A percentile compares a stretch with the other conserved stretches of the same genome.
phyloP scores from a whole-genome alignment of 2,797 vertebrate species.

The Scolopax rusticola region DNA sequence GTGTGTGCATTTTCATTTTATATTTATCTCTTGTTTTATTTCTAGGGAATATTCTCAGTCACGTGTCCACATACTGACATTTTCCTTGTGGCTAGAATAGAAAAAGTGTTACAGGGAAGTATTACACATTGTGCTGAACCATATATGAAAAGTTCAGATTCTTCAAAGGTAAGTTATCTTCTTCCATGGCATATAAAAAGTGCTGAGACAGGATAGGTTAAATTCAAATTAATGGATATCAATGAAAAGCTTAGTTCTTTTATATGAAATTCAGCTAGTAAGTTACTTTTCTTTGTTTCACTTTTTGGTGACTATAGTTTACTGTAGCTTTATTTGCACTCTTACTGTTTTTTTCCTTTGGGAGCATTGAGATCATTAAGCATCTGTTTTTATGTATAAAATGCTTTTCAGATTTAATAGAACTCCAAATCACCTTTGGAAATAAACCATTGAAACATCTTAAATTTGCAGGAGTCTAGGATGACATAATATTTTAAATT shows the following conservation, averaged over 20 bases:
- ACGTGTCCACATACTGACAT: constrained; percentile 96
- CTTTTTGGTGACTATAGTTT: background rate
- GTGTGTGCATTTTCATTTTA: background rate
- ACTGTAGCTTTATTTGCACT: background rate
- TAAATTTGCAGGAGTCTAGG: background rate
- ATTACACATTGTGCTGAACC: constrained; percentile 95
- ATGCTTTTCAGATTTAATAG: background rate
- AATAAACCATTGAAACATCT: background rate
- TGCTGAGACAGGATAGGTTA: background rate
- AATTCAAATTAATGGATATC: background rate
- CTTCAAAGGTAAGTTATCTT: constrained; percentile 86
- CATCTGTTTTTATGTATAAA: background rate
- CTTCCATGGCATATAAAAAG: background rate
- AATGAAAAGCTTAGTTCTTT: background rate
- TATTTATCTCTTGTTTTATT: background rate
- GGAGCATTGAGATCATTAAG: background rate
- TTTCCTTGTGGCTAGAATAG: constrained; percentile 95
- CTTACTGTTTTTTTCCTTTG: background rate
- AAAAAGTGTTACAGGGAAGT: constrained; percentile 96
- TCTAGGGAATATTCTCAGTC: constrained; percentile 94
- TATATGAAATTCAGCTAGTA: background rate
- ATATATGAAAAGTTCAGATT: constrained; percentile 97
- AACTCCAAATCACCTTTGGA: background rate
- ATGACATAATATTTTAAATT: background rate
- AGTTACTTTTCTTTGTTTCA: background rate